Evolutionary conservation across 2,888 invertebrate species (phyloP).

Genomic region (Leucophenga montana): DNA sequence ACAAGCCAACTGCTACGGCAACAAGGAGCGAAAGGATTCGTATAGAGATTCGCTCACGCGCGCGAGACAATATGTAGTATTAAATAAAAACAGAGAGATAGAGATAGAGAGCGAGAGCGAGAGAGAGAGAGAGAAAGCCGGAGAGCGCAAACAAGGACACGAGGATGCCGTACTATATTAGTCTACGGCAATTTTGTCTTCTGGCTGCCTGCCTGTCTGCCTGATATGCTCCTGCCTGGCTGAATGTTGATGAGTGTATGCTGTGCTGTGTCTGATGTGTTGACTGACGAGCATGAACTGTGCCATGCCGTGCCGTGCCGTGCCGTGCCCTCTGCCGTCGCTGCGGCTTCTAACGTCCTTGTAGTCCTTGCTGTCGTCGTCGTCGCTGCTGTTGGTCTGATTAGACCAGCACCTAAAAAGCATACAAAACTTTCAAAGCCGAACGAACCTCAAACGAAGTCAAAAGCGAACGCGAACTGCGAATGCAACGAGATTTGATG

Average conservation of each 20-base stretch:
- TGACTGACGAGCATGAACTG: slow-evolving; percentile 19
- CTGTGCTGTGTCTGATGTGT: slow-evolving; percentile 6
- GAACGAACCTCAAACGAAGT: slow-evolving; percentile 16
- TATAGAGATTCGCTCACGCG: slow-evolving; percentile 3
- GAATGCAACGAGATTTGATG: slow-evolving; percentile 57
- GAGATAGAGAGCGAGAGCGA: slow-evolving; percentile 34
- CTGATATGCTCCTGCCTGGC: too few relatives aligned
- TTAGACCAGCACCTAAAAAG: slow-evolving; percentile 56
- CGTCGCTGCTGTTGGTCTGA: slow-evolving; percentile 40
- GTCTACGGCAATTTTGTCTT: slow-evolving; percentile 38
- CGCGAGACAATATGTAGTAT: slow-evolving; percentile 28
- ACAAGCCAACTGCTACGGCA: slow-evolving; percentile 21
- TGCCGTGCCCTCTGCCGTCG: not conserved
- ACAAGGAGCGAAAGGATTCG: slow-evolving; percentile 8
- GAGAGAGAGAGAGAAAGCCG: slow-evolving; percentile 37
- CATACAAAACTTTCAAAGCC: slow-evolving; percentile 48
- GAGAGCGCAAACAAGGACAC: slow-evolving; percentile 44
- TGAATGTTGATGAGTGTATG: not conserved
- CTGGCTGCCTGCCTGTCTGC: too few relatives aligned
- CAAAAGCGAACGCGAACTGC: slow-evolving; percentile 43
- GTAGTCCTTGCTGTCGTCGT: slow-evolving; percentile 8
- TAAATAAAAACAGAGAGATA: slow-evolving; percentile 44
- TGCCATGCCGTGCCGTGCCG: not conserved
- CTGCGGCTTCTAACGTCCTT: not conserved
- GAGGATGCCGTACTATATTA: too few relatives aligned